These are phyloP conservation scores for Cricetomys ansorgei DNA, from an alignment of 2,113 vertebrate genomes.

Conservation along the genomic window DNA sequence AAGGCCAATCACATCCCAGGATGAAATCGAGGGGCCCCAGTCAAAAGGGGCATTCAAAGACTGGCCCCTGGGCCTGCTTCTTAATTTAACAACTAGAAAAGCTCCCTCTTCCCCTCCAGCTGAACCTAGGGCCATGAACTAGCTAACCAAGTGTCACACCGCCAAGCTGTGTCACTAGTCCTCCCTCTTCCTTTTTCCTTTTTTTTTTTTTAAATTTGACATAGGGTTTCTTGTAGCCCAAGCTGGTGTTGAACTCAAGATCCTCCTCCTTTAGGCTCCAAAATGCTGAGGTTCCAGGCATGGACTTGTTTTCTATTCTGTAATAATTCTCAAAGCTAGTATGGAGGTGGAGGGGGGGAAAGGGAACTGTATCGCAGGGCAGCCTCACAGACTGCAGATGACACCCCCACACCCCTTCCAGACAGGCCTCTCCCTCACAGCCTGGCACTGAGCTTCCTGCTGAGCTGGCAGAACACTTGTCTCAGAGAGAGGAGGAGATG, in stretches of 20 bases:
- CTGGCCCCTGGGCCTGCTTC: background rate
- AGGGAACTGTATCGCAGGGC: background rate
- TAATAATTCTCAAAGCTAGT: background rate
- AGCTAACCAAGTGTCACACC: background rate
- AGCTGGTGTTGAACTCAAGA: background rate
- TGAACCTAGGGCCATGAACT: background rate
- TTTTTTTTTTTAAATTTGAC: background rate
- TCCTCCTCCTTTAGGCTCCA: background rate
- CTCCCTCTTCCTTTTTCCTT: background rate
- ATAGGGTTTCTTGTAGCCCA: background rate
- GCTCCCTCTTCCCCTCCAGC: background rate
- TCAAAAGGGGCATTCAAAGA: background rate
- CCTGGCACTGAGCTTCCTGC: background rate
- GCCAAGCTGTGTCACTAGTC: too few species aligned
- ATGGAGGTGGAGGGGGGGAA: background rate
- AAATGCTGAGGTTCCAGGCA: background rate
- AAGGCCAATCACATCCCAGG: background rate
- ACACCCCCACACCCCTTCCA: fast-evolving
- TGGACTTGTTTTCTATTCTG: background rate
- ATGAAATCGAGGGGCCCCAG: background rate
- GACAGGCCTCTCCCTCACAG: background rate
- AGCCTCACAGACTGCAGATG: background rate
- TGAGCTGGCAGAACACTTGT: background rate
- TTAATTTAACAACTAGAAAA: background rate
- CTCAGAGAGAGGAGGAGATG: background rate